These are phyloP conservation scores for Musca vetustissima DNA, from an alignment of 1,140 invertebrate species.

Conservation along the genomic window DNA sequence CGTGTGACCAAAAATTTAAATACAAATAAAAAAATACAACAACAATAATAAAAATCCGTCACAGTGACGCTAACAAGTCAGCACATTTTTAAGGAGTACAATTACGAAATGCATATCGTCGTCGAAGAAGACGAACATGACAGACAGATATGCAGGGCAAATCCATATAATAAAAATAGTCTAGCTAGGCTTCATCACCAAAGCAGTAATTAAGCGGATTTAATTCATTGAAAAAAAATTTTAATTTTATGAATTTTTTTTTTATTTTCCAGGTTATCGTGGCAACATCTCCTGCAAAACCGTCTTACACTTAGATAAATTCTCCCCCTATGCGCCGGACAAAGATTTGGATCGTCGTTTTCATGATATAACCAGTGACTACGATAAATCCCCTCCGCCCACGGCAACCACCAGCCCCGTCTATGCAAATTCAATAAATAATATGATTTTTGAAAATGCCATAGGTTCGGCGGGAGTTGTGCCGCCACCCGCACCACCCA, in stretches of 20 bases:
- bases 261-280: conserved; percentile 43
- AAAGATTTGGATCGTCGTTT: conserved; percentile 53
- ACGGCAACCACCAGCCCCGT: conserved; percentile 43
- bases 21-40: too few species aligned
- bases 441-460: conserved; percentile 47
- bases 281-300: conserved; percentile 54
- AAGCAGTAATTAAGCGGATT: neutral
- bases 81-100: conserved; percentile 18
- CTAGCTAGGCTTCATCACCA: too few species aligned
- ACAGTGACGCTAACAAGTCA: conserved; percentile 11
- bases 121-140: neutral
- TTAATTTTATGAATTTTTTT: neutral
- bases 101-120: neutral
- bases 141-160: neutral
- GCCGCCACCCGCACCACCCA: neutral
- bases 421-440: conserved; percentile 42
- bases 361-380: conserved; percentile 51
- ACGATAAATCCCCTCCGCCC: conserved; percentile 50
- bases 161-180: neutral
- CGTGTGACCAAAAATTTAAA: conserved; percentile 21
- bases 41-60: neutral
- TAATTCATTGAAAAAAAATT: too few species aligned
- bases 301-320: conserved; percentile 50
- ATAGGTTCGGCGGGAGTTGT: too few species aligned
- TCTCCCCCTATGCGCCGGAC: conserved; percentile 43